Evolutionary conservation across 1,140 invertebrate genomes (phyloP).

Genomic region (Elymnias hypermnestra): DNA sequence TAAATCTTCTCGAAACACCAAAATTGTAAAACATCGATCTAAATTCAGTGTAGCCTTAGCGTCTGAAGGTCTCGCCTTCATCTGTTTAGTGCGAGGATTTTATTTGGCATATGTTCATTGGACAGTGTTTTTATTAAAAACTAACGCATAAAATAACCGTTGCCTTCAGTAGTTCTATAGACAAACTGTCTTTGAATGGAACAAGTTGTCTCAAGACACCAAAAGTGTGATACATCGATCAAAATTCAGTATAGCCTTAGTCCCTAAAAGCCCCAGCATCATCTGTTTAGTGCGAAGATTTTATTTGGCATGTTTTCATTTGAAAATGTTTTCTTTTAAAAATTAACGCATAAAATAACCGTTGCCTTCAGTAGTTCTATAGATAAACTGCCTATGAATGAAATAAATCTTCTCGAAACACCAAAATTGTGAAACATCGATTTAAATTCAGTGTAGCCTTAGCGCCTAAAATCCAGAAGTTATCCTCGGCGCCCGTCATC

Average conservation of each 20-base stretch:
- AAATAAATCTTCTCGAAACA: conserved; percentile 5
- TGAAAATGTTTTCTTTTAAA: too few relatives aligned
- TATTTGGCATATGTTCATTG: conserved; percentile 59
- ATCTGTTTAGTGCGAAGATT: conserved; percentile 55
- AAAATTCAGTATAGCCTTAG: conserved; percentile 14
- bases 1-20: conserved; percentile 2
- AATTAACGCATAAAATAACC: too few relatives aligned
- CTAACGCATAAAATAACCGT: too few relatives aligned
- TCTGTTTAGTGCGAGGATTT: conserved; percentile 55
- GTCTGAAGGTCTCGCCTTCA: conserved; percentile 33
- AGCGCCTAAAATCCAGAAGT: conserved; percentile 24
- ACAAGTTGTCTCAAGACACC: conserved; percentile 1
- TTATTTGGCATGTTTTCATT: conserved; percentile 60
- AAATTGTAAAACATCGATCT: conserved; percentile 12
- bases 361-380: not conserved
- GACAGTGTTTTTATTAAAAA: too few relatives aligned
- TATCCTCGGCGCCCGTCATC: conserved; percentile 43
- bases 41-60: conserved; percentile 15
- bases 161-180: not conserved
- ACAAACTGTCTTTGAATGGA: not conserved
- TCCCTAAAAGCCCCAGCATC: conserved; percentile 31
- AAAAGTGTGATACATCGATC: conserved; percentile 10
- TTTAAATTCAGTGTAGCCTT: conserved; percentile 16
- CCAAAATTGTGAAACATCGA: conserved; percentile 10
- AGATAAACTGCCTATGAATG: not conserved